phyloP scores from a whole-genome alignment of 2,113 vertebrate genomes.

The Podiceps cristatus region DNA sequence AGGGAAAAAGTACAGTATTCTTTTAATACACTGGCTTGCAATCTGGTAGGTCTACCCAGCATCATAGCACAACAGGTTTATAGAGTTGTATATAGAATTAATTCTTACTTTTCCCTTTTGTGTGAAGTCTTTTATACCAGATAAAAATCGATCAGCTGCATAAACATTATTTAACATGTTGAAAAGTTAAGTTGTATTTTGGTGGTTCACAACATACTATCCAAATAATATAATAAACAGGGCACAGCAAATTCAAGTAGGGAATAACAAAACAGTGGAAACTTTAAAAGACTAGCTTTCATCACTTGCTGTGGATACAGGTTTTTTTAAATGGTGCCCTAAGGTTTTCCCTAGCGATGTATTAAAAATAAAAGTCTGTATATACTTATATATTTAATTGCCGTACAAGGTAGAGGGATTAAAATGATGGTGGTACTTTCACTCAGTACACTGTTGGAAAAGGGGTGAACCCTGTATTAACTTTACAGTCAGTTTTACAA shows the following conservation, averaged over 20 bases:
- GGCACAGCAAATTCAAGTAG: constrained; percentile 51
- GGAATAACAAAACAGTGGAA: constrained; percentile 47
- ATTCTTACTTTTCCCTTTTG: constrained; percentile 77
- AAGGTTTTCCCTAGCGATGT: constrained; percentile 78
- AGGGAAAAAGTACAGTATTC: constrained; percentile 93
- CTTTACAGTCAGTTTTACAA: constrained; percentile 75
- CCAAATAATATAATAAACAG: constrained; percentile 71
- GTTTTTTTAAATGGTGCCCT: constrained; percentile 83
- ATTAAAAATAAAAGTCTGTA: constrained; percentile 86
- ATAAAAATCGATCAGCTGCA: constrained; percentile 77
- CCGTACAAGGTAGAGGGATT: constrained; percentile 79
- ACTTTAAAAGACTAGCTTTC: constrained; percentile 10
- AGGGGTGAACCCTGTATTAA: constrained; percentile 60
- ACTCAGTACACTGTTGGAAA: constrained; percentile 61
- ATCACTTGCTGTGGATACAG: constrained; percentile 77
- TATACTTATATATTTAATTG: constrained; percentile 83
- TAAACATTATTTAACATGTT: constrained; percentile 81
- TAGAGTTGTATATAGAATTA: constrained; percentile 86
- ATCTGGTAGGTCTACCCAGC: constrained; percentile 87
- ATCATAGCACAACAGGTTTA: constrained; percentile 85
- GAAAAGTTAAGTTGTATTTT: constrained; percentile 88
- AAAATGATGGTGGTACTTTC: constrained; percentile 77
- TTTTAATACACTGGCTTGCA: constrained; percentile 96
- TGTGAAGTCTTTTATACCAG: constrained; percentile 82
- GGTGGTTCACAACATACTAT: constrained; percentile 81